phyloP scores from a whole-genome alignment of 2,888 invertebrate genomes.

The Drosophila kuntzei region DNA sequence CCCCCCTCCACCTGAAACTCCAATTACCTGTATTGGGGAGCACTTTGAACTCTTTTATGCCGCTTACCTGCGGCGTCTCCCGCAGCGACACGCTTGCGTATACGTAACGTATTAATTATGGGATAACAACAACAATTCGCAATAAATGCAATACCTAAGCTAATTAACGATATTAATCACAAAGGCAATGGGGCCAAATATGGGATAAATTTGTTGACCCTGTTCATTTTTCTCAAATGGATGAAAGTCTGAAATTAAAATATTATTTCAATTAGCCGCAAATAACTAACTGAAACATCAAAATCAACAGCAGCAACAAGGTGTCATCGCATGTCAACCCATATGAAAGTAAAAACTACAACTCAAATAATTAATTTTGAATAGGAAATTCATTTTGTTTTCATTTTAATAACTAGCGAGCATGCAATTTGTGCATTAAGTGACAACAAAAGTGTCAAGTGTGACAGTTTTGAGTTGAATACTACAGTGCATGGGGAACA shows the following conservation, averaged over 20 bases:
- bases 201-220: slow-evolving; percentile 43
- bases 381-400: slow-evolving; percentile 65
- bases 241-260: slow-evolving; percentile 70
- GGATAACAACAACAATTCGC: slow-evolving; percentile 31
- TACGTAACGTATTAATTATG: slow-evolving; percentile 79
- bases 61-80: slow-evolving; percentile 58
- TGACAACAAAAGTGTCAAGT: slow-evolving; percentile 70
- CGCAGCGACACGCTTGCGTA: slow-evolving; percentile 71
- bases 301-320: slow-evolving; percentile 32
- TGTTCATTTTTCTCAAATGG: slow-evolving; percentile 35
- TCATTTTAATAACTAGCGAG: slow-evolving; percentile 52
- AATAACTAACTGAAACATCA: slow-evolving; percentile 7
- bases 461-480: slow-evolving; percentile 48
- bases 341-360: slow-evolving; percentile 20
- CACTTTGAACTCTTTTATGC: slow-evolving; percentile 71
- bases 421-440: slow-evolving; percentile 77
- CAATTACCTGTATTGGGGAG: slow-evolving; percentile 63
- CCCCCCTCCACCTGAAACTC: slow-evolving; percentile 12
- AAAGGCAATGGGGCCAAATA: slow-evolving; percentile 44
- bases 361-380: slow-evolving; percentile 17
- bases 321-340: slow-evolving; percentile 63
- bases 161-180: slow-evolving; percentile 73
- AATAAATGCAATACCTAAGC: slow-evolving; percentile 32
- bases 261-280: slow-evolving; percentile 54
- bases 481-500: not conserved